These are phyloP conservation scores for Atherinomorus stipes DNA, from an alignment of 2,113 vertebrate species.

Conservation along the genomic window DNA sequence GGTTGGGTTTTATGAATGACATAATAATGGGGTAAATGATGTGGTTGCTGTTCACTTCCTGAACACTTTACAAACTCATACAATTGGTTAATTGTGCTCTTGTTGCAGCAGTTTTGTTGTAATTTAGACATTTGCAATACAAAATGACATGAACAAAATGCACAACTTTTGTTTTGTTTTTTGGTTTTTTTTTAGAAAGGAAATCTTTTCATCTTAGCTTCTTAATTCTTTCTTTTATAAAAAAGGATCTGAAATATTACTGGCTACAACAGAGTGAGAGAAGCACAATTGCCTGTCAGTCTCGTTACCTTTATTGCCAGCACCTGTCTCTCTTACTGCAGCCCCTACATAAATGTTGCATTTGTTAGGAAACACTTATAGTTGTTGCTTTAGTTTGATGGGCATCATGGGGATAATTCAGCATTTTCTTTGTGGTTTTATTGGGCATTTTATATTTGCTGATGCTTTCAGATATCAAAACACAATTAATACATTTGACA, in stretches of 20 bases:
- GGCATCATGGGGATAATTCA: no score
- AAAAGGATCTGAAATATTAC: neutral
- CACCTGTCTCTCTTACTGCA: constrained; percentile 40
- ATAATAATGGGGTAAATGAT: neutral
- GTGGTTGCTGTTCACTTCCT: no score
- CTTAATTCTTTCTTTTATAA: neutral
- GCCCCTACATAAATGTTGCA: constrained; percentile 24
- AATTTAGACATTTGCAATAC: neutral
- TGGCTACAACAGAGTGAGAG: neutral
- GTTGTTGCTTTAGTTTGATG: no score
- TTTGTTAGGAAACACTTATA: neutral
- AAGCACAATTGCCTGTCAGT: neutral
- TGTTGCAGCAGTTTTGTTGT: neutral
- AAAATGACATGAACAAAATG: neutral
- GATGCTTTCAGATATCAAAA: no score
- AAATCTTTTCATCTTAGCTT: neutral
- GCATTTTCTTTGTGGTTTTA: no score
- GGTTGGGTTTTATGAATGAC: neutral
- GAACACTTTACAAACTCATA: no score
- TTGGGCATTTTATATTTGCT: no score
- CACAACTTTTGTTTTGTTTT: no score
- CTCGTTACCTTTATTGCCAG: constrained; percentile 37
- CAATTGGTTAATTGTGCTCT: neutral
- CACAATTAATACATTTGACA: no score
- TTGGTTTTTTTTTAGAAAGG: no score